A percentile compares a stretch with the other conserved stretches of the same genome.
phyloP scores from a whole-genome alignment of 2,888 invertebrate species.

The Drosophila leonis region DNA sequence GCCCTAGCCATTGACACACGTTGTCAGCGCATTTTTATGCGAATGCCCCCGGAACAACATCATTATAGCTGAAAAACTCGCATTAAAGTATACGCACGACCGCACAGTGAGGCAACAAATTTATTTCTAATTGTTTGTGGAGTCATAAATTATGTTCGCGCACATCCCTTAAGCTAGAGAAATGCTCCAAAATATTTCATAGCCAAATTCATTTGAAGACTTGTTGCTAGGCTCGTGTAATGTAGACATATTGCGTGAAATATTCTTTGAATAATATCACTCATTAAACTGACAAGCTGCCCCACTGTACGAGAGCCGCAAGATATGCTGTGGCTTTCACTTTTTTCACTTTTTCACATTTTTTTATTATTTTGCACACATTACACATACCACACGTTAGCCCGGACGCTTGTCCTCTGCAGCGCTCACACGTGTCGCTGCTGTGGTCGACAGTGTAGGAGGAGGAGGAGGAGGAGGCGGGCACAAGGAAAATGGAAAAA shows the following conservation, averaged over 20 bases:
- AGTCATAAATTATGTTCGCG: not conserved
- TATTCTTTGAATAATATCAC: not conserved
- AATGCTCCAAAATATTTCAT: not conserved
- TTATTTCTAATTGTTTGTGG: not conserved
- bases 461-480: not conserved
- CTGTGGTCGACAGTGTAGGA: constrained; percentile 21
- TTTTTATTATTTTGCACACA: constrained; percentile 36
- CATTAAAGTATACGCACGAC: constrained; percentile 41
- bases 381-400: constrained; percentile 66
- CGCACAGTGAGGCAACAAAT: constrained; percentile 7
- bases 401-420: constrained; percentile 11
- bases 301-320: constrained; percentile 30
- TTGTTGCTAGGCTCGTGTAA: not conserved
- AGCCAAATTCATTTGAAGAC: not conserved
- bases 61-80: constrained; percentile 42
- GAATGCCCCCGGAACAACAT: constrained; percentile 56
- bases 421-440: constrained; percentile 43
- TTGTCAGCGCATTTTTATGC: constrained; percentile 63
- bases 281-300: not conserved
- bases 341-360: not conserved
- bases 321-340: constrained; percentile 34
- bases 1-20: constrained; percentile 64
- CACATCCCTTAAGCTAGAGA: not conserved
- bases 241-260: not conserved
- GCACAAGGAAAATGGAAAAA: constrained; percentile 24